These are phyloP conservation scores for Gallinago media DNA, from an alignment of 2,113 vertebrate genomes.

Conservation along the genomic window DNA sequence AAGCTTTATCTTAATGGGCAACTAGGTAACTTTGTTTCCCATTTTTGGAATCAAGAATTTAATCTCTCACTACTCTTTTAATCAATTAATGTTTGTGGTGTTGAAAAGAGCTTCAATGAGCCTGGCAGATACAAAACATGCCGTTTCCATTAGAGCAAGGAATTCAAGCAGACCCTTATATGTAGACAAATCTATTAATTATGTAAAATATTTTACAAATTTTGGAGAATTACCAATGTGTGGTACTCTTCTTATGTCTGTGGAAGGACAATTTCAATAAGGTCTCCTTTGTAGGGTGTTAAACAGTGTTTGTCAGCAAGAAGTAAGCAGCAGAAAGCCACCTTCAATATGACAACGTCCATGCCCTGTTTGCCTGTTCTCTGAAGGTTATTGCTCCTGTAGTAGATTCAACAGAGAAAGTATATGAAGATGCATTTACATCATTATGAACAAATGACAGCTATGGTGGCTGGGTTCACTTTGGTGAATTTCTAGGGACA, in stretches of 20 bases:
- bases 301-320: background rate
- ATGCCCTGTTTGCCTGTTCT: accelerated
- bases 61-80: background rate
- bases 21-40: background rate
- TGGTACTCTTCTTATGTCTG: background rate
- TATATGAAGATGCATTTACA: background rate
- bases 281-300: accelerated
- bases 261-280: background rate
- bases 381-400: background rate
- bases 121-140: background rate
- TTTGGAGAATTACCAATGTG: background rate
- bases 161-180: background rate
- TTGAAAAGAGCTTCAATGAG: background rate
- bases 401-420: background rate
- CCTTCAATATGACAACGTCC: background rate
- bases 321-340: background rate
- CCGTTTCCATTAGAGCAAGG: background rate
- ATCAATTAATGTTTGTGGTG: background rate
- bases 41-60: background rate
- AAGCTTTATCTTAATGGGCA: background rate
- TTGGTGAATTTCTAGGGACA: background rate
- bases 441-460: background rate
- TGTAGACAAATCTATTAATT: background rate
- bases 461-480: accelerated
- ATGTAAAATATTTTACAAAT: background rate